A percentile compares a stretch with the other conserved stretches of the same genome.
Conservation (phyloP, 1,140 invertebrate species). For the Atopsyche davidsoni region DNA sequence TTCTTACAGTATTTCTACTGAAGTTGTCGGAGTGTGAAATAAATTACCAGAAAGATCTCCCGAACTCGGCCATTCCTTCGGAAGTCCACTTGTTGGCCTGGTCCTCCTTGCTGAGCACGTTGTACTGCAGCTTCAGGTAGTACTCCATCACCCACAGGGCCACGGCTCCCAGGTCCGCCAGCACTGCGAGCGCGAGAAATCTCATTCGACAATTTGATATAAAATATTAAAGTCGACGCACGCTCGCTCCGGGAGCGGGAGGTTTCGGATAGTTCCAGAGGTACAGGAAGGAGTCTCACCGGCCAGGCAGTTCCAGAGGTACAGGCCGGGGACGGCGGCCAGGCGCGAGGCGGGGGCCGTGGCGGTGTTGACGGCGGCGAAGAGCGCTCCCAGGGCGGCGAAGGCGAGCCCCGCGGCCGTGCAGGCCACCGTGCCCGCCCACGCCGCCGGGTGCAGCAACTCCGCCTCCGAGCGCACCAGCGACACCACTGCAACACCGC, state of each 20-base stretch:
- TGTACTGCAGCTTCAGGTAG: conserved; percentile 60
- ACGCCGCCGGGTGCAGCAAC: conserved; percentile 35
- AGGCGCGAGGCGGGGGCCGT: conserved; percentile 67
- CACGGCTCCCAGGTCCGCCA: conserved; percentile 57
- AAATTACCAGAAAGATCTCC: conserved; percentile 72
- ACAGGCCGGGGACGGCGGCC: conserved; percentile 70
- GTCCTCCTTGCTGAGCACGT: conserved; percentile 65
- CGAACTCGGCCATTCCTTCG: conserved; percentile 59
- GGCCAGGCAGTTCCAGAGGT: conserved; percentile 68
- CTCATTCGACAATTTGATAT: too few species aligned
- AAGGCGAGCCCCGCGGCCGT: conserved; percentile 61
- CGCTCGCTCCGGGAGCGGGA: too few species aligned
- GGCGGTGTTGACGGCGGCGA: conserved; percentile 72
- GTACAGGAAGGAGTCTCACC: conserved; percentile 50
- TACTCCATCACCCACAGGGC: conserved; percentile 65
- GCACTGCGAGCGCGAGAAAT: conserved; percentile 50
- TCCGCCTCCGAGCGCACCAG: conserved; percentile 23
- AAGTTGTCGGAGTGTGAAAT: neutral
- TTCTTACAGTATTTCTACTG: neutral
- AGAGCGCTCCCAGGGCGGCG: conserved; percentile 61
- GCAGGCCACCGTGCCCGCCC: conserved; percentile 63
- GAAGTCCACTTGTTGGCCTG: conserved; percentile 64
- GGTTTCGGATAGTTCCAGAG: conserved; percentile 8
- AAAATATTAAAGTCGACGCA: too few species aligned
- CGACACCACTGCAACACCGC: conserved; percentile 20